Base-by-base conservation (phyloP, 2,113 vertebrate genomes). In the Scortum barcoo region DNA sequence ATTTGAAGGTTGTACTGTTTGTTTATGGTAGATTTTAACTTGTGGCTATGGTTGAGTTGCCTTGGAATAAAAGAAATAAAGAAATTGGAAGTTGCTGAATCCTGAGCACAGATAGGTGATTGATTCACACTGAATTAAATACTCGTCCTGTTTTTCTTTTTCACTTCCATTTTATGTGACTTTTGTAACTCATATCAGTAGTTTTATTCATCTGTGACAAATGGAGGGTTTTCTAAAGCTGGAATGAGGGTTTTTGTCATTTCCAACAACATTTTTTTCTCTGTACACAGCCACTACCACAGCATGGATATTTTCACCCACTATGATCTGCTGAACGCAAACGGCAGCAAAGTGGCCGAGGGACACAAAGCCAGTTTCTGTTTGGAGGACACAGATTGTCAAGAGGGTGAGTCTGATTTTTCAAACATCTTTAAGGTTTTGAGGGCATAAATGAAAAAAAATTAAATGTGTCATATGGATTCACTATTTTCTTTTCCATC, bases 341-440 rank as follows among this genome's bases (percentile, higher is more conserved):
- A 99, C 0, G 98, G 98, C 38, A 97, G 96, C 86, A 99, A 96
- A 90, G 97, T 99, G 91, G 98, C 98, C 0, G 98, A 99, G 51
- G 98, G 98, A 67, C 98, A 99, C 95, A 99, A 99, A 86, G 98
- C 98, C 87, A 99, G 98, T 83, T 99, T 99, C 96, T 99, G 98
- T 86, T 95, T 99, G 20, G 98, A 99, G 91, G 98, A 99, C 94
- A 95, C 96, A 0, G 98, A 98, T 19, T 99, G 98, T 33, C 94
- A 96, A 8, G 97, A 98, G 78, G 96, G 98, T 99, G 91, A 92
- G 96, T 80, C 16, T 22, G 19, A 3, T 14, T 14, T 16, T 40
- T 24, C 22, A 51, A 48, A 10, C 66, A 22, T n/a, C 12, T 20
- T 51, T 7, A 28, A 48, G 6, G n/a, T 42, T 40, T 65, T 24